Conservation (phyloP, 2,113 vertebrate species). For the Argyrosomus japonicus region DNA sequence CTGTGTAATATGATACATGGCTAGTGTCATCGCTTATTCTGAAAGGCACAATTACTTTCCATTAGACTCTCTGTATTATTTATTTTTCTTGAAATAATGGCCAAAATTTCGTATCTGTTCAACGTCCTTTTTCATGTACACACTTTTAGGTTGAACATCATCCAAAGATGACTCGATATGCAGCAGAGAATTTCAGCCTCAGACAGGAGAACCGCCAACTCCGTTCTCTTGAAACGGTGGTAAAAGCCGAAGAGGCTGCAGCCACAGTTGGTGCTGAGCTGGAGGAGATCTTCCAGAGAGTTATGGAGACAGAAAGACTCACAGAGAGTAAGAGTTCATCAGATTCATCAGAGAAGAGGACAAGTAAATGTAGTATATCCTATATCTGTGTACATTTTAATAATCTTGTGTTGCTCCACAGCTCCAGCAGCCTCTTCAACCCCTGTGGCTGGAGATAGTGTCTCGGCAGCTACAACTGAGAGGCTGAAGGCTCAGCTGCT, state of each 20-base stretch:
- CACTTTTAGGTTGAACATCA: slow-evolving; percentile 90
- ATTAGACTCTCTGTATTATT: neutral
- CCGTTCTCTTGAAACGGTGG: slow-evolving; percentile 88
- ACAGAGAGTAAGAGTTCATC: slow-evolving; percentile 76
- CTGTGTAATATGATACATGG: neutral
- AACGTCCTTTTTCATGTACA: neutral
- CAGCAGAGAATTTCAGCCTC: slow-evolving; percentile 93
- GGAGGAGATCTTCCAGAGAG: slow-evolving; percentile 86
- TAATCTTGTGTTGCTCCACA: slow-evolving; percentile 59
- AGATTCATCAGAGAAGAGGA: neutral
- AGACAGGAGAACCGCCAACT: slow-evolving; percentile 91
- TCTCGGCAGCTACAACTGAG: slow-evolving; percentile 81
- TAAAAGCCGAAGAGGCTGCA: slow-evolving; percentile 83
- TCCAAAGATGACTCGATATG: slow-evolving; percentile 91
- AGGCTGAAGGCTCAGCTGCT: slow-evolving; percentile 90
- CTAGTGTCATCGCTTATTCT: neutral
- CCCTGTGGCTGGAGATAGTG: slow-evolving; percentile 75
- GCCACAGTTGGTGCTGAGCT: slow-evolving; percentile 84
- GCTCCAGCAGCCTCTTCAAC: slow-evolving; percentile 80
- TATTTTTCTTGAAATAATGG: neutral
- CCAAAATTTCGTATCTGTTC: neutral
- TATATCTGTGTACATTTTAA: neutral
- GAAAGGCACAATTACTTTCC: neutral
- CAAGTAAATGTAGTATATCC: neutral
- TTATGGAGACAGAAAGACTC: slow-evolving; percentile 78